A percentile compares a stretch with the other conserved stretches of the same genome.
phyloP scores from a whole-genome alignment of 2,113 vertebrate species.

The Pardalotus punctatus region DNA sequence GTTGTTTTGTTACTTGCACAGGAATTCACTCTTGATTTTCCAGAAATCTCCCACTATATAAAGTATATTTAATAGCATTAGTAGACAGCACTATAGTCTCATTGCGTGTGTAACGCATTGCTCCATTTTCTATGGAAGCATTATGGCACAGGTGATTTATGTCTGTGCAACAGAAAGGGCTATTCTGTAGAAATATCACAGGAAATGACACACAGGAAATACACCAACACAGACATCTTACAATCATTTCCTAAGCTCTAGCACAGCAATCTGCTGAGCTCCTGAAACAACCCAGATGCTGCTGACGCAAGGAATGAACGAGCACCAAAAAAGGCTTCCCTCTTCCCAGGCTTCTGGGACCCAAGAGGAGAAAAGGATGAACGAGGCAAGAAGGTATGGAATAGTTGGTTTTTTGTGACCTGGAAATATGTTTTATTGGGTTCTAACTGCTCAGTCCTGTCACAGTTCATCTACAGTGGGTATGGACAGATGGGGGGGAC shows the following conservation, averaged over 20 bases:
- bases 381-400: background rate
- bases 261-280: background rate
- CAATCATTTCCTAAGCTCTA: constrained; percentile 33
- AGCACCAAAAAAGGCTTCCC: background rate
- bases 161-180: constrained; percentile 2
- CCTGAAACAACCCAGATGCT: constrained; percentile 59
- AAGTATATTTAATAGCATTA: constrained; percentile 21
- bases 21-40: constrained; percentile 1
- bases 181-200: constrained; percentile 54
- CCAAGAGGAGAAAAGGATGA: background rate
- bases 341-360: background rate
- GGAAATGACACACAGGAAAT: constrained; percentile 60
- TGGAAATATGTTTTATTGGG: background rate
- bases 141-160: constrained; percentile 16
- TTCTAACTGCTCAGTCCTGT: background rate
- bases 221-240: constrained; percentile 42
- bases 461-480: background rate
- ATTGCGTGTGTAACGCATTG: background rate
- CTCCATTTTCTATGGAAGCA: constrained; percentile 15
- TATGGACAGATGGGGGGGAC: background rate
- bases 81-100: background rate
- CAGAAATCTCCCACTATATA: background rate
- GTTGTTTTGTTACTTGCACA: background rate
- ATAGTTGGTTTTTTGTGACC: background rate
- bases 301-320: background rate